Percentiles rank a stretch among this genome's conserved stretches.
Conservation (phyloP, 2,797 vertebrate genomes). For the Eulemur mongoz region DNA sequence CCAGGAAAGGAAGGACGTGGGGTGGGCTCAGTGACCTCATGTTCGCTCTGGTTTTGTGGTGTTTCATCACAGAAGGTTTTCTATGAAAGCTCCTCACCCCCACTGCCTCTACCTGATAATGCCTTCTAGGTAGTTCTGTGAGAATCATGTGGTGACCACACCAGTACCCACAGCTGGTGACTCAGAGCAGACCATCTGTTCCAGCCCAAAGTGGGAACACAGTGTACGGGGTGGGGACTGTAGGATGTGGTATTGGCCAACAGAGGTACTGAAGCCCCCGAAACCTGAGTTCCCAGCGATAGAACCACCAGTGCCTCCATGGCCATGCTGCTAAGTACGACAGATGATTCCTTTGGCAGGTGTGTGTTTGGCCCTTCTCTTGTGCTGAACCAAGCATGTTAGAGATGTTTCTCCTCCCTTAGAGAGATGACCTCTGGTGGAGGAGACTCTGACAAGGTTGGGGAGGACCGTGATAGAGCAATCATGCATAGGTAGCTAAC, state of each 20-base stretch:
- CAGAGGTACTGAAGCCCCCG: background rate
- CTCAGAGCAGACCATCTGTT: conserved; percentile 12
- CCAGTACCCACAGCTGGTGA: background rate
- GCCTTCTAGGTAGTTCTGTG: background rate
- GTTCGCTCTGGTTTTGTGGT: background rate
- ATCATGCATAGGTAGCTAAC: background rate
- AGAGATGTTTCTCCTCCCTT: background rate
- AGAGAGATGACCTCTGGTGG: background rate
- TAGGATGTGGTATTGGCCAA: background rate
- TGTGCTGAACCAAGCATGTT: background rate
- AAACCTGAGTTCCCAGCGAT: background rate
- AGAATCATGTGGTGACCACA: background rate
- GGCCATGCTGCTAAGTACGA: background rate
- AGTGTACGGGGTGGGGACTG: background rate
- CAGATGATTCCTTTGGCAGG: background rate
- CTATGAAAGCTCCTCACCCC: background rate
- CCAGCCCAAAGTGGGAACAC: background rate
- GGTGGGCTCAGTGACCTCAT: background rate
- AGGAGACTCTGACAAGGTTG: background rate
- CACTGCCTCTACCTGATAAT: background rate
- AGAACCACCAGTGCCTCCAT: background rate
- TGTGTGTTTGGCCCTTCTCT: background rate
- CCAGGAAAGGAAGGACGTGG: background rate
- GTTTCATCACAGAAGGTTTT: background rate
- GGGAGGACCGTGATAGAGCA: background rate